These are phyloP conservation scores for Dendrocopos noguchii DNA, from an alignment of 2,113 vertebrate species.

Conservation along the genomic window DNA sequence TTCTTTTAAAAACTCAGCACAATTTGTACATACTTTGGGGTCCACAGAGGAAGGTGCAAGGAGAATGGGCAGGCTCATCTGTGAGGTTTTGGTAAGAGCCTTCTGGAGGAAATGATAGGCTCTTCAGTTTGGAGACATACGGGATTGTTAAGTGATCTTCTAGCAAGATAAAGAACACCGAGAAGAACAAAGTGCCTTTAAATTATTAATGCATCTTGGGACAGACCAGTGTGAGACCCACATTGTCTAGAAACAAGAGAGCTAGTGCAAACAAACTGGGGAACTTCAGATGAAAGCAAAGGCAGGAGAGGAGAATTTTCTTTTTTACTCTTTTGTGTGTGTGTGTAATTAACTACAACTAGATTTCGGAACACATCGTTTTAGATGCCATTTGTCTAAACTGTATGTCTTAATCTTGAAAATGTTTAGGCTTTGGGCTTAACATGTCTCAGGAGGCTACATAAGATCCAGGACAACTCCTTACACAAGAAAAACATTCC, in stretches of 20 bases:
- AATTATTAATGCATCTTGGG: conserved; percentile 19
- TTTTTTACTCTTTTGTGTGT: neutral
- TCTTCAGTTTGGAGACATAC: neutral
- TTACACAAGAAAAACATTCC: conserved; percentile 29
- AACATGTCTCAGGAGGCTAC: neutral
- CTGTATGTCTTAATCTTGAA: neutral
- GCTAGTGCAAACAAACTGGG: conserved; percentile 1
- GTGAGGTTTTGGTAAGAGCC: neutral
- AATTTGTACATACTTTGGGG: neutral
- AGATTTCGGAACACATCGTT: neutral
- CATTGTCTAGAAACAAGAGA: neutral
- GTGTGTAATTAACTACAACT: neutral
- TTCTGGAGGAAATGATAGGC: neutral
- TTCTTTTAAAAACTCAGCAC: conserved; percentile 59
- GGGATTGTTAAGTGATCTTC: conserved; percentile 7
- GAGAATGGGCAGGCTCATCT: neutral
- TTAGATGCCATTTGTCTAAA: neutral
- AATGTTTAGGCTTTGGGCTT: conserved; percentile 21
- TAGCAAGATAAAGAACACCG: conserved; percentile 1
- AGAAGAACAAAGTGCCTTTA: conserved; percentile 43
- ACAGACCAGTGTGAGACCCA: conserved; percentile 17
- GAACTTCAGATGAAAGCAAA: conserved; percentile 18
- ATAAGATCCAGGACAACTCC: conserved; percentile 7
- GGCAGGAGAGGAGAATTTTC: neutral
- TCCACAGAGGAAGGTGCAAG: neutral